Evolutionary conservation across 1,140 invertebrate species (phyloP), one percentile per base, ranked within the genome.

Genomic region (Cylas formicarius): DNA sequence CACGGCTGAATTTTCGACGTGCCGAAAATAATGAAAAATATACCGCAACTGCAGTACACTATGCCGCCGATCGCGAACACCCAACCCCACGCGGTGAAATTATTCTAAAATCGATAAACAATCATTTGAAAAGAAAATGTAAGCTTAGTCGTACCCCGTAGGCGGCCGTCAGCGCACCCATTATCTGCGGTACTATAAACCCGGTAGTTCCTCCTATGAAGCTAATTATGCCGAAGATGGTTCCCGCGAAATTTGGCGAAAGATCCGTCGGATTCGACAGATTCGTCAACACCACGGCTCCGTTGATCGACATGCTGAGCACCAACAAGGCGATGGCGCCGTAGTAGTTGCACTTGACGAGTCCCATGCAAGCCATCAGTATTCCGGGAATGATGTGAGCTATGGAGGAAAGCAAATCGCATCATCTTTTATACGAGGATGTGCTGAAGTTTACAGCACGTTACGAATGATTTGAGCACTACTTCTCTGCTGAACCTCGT

Each of bases 181-280:
- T 73, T 44, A 80, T 63, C 0, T 26, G 18, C 0, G 83, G 81
- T 16, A 81, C 81, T 32, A 84, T 78, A 48, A 84, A 80, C 34
- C 82, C 82, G 8, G 81, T 76, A 1, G 80, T 80, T 28, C 80
- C 80, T n/a, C 80, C 81, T 18, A 84, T 66, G n/a, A 76, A 80
- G 49, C 84, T 86, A 42, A 82, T 80, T 26, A 84, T 77, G 11
- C 82, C 81, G 41, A 83, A 84, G 7, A 84, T 60, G 1, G 80
- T 80, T 28, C 81, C 82, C 13, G 87, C 86, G 68, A 75, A 86
- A 65, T 86, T 88, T 2, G 81, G 81, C 0, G 86, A 81, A 24
- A 90, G 67, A 66, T 89, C 85, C 63, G 91, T 79, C 42, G 87
- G 83, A 60, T 91, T 90, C 52, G 83, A 78, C 57, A 87, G 73